phyloP scores from a whole-genome alignment of 2,797 vertebrate genomes.

The Gorsachius magnificus region DNA sequence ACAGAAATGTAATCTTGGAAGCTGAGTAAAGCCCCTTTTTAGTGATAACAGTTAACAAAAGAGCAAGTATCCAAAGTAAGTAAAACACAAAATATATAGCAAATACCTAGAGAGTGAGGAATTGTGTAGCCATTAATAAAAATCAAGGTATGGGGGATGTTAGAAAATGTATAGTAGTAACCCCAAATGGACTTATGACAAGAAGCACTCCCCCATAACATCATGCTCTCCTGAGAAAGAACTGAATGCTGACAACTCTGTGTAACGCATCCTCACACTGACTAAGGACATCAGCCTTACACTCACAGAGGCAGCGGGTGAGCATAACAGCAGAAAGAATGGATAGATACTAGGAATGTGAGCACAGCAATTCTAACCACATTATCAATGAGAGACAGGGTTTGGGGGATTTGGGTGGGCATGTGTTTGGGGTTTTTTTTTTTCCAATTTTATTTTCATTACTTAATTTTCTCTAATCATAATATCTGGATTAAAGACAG shows the following conservation, averaged over 20 bases:
- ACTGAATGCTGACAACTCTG: not conserved
- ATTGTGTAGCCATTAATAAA: not conserved
- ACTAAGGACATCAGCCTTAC: not conserved
- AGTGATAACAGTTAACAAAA: not conserved
- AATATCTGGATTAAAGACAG: not conserved
- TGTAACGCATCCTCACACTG: not conserved
- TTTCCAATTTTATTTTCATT: not conserved
- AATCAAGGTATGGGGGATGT: not conserved
- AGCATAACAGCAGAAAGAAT: not conserved
- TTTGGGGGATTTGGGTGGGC: not conserved
- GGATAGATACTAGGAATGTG: not conserved
- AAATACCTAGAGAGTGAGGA: not conserved
- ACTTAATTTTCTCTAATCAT: not conserved
- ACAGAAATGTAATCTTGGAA: not conserved
- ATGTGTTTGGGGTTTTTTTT: not conserved
- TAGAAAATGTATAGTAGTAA: not conserved
- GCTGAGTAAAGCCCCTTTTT: not conserved
- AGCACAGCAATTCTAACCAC: not conserved
- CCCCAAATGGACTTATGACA: not conserved
- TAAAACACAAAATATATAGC: not conserved
- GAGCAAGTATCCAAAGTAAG: not conserved
- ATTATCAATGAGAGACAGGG: fast-evolving
- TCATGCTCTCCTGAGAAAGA: not conserved
- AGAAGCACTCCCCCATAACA: not conserved
- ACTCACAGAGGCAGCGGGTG: not conserved